Evolutionary conservation across 2,888 invertebrate genomes (phyloP), one percentile per base, ranked within the genome.

Genomic region (Noctua pronuba): DNA sequence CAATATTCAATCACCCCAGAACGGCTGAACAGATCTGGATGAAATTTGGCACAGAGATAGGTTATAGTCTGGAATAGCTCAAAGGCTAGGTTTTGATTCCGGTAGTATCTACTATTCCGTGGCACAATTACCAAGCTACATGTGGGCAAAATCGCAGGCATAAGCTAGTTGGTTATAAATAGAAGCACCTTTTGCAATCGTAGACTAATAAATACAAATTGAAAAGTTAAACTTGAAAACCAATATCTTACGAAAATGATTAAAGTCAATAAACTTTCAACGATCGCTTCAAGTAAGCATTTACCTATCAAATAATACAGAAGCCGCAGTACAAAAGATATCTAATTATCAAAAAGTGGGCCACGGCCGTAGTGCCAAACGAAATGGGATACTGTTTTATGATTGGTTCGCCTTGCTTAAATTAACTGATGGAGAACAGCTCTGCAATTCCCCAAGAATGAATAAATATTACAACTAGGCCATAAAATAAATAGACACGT

Each of bases 401-500:
- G 73, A 69, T 82, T 66, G 62, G 41, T 65, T 60, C 64, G 4
- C 55, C 8, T 68, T 62, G 58, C 31, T 79, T 60, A 73, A 67
- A 75, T 60, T 60, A 67, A 41, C 66, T 60, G 62, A 65, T 44
- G 73, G 41, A 38, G n/a, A 73, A 41, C 28, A n/a, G n/a, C 18
- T 65, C 16, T 18, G 60, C 13, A 49, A 71, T 75, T 77, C 65
- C 75, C 66, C 44, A 41, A 74, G 41, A 70, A 85, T 92, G 86
- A 90, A 90, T 89, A 88, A 88, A 84, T 84, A 84, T 77, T 69
- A 77, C 66, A 73, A 73, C 67, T 80, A 77, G 81, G 79, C 65
- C 49, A 68, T 83, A 83, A 85, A 87, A 89, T 88, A 89, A 89
- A 83, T 87, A 82, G 88, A 86, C 55, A 68, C 71, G 76, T 82